phyloP scores from a whole-genome alignment of 1,140 invertebrate genomes.

The Cyphomyrmex costatus region DNA sequence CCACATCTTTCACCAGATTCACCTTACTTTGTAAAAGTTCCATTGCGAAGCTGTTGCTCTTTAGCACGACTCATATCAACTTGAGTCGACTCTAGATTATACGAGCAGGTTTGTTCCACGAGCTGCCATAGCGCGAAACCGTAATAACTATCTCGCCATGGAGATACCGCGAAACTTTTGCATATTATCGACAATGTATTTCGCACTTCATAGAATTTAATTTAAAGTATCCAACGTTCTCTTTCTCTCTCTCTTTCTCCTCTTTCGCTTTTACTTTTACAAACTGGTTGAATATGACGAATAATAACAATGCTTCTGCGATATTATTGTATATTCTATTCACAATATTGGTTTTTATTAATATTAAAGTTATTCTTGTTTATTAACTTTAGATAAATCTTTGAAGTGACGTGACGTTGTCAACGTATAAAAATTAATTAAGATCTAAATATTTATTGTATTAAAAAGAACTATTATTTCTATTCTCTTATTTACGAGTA shows the following conservation, averaged over 20 bases:
- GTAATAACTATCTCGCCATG: slow-evolving; percentile 49
- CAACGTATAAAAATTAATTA: background rate
- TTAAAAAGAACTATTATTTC: background rate
- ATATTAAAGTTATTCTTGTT: background rate
- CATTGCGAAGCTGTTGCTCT: slow-evolving; percentile 26
- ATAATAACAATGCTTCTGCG: background rate
- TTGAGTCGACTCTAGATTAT: slow-evolving; percentile 28
- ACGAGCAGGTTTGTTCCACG: slow-evolving; percentile 3
- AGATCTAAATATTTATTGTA: background rate
- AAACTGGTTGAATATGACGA: background rate
- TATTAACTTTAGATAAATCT: background rate
- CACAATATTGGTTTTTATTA: background rate
- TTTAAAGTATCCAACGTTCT: slow-evolving; percentile 22
- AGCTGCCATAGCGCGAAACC: slow-evolving; percentile 33
- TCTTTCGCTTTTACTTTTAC: background rate
- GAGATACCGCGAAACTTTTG: slow-evolving; percentile 26
- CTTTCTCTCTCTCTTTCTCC: background rate
- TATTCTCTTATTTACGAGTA: background rate
- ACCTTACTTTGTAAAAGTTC: background rate
- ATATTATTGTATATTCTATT: background rate
- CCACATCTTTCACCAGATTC: background rate
- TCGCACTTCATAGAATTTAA: slow-evolving; percentile 40
- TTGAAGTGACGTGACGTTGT: background rate
- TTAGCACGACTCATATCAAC: slow-evolving; percentile 16
- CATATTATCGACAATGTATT: slow-evolving; percentile 51